Base-by-base conservation (phyloP, 2,113 vertebrate species). In the Carlito syrichta region DNA sequence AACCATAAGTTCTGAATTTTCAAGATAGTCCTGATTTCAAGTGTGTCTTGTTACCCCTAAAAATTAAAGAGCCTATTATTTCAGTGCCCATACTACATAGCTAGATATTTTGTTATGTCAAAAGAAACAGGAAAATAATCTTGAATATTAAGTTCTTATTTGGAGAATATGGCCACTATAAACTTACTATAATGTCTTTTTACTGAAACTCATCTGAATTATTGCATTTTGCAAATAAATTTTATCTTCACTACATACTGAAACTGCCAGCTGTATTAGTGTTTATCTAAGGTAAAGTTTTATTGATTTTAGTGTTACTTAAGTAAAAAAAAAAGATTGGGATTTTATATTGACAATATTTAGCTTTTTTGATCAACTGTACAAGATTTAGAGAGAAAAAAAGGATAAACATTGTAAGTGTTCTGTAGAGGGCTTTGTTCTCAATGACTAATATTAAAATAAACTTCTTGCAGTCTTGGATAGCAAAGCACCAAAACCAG, bases 401-500 rank as follows among this genome's bases (percentile, higher is more conserved):
- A 73, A 50, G 10, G 22, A 50, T 86, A 83, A 92, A 81, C 14
- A 87, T 48, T 85, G 5, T 9, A 91, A 86, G 13, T 85, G 12
- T 90, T 94, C 32, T 94, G 1, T 96, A 78, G 91, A 60, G 35
- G 6, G 81, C 76, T 95, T 94, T 94, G 16, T 93, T 95, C 30
- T 95, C 52, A 35, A 8, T 86, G 74, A 89, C n/a, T 97, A 56
- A 91, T 92, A 63, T 38, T 93, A 79, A 96, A 91, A 93, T 91
- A 60, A 96, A 90, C 35, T 89, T 96, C 97, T 98, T 97, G 1
- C 58, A 99, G 99, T 99, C 96, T 98, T 99, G 98, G 99, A 99
- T 96, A 99, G 99, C 98, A 99, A 99, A 99, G 98, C 99, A 97
- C 99, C 99, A 92, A 99, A 99, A 98, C 99, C 99, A 96, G 99